Evolutionary conservation across 2,888 invertebrate species (phyloP), one percentile per base, ranked within the genome.

Genomic region (Acholoe squamosa): DNA sequence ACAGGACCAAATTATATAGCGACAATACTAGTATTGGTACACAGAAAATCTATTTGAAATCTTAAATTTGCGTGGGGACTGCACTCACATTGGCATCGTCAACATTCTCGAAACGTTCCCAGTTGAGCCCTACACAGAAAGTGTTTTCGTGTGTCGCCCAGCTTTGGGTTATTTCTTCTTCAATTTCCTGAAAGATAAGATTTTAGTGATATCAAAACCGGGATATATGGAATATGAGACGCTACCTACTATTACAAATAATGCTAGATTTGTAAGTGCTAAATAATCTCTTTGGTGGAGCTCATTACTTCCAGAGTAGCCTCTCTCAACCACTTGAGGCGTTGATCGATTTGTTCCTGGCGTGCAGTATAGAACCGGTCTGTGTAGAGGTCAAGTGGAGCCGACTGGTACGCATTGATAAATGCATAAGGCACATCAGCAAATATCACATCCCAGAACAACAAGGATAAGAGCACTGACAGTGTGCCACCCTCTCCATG

Each of bases 371-470:
- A 97, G 96, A 98, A 98, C 77, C 97, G 96, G 0, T 96, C 96
- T 0, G 97, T 96, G 94, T 96, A 97, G 93, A 98, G 95, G 96
- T 98, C 98, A 7, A 98, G 95, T 0, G 98, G 98, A n/a, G 96
- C 96, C 7, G 95, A 94, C 95, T 98, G 98, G 94, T 97, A 97
- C 3, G 96, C 96, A 0, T 97, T 97, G 77, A 97, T 96, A 95
- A 98, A 98, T 19, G 97, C 96, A 91, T 97, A 97, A 0, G 96
- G 96, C 22, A 97, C 96, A 92, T 96, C 96, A 19, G 96, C 94
- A 93, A 97, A 97, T 84, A 98, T 97, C 0, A 98, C 97, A 92
- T 98, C 97, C 98, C 98, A 98, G 95, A 98, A 98, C 12, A 98
- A 95, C 0, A 97, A 95, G 61, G 96, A 96, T 95, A 97, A 97